These are phyloP conservation scores for Tychaedon coryphoeus DNA, from an alignment of 2,113 vertebrate genomes.

Conservation along the genomic window DNA sequence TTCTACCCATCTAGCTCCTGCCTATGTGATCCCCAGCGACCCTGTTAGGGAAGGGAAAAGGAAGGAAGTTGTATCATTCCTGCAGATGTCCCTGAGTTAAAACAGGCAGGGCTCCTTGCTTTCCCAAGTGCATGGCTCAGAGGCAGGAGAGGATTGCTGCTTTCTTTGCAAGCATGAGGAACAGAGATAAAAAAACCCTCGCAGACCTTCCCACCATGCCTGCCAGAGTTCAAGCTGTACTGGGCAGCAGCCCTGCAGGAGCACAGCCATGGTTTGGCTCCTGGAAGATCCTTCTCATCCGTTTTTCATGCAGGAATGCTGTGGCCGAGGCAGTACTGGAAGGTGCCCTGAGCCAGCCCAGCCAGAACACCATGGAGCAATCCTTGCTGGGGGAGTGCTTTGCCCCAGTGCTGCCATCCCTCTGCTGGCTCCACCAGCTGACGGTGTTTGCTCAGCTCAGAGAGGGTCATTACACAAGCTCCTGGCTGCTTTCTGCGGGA, in stretches of 20 bases:
- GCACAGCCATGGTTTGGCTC: background rate
- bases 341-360: background rate
- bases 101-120: background rate
- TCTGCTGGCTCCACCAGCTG: background rate
- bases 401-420: background rate
- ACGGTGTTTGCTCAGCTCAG: background rate
- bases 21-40: background rate
- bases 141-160: background rate
- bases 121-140: background rate
- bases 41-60: background rate
- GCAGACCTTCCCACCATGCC: background rate
- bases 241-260: background rate
- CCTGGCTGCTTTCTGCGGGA: background rate
- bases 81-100: background rate
- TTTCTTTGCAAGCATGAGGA: background rate
- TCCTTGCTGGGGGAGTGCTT: background rate
- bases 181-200: background rate
- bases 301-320: background rate
- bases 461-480: background rate
- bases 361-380: background rate
- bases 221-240: background rate
- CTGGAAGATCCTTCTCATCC: background rate
- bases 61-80: background rate
- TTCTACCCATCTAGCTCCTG: background rate
- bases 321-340: background rate